phyloP scores from a whole-genome alignment of 2,888 invertebrate species.

The Orgyia antiqua region DNA sequence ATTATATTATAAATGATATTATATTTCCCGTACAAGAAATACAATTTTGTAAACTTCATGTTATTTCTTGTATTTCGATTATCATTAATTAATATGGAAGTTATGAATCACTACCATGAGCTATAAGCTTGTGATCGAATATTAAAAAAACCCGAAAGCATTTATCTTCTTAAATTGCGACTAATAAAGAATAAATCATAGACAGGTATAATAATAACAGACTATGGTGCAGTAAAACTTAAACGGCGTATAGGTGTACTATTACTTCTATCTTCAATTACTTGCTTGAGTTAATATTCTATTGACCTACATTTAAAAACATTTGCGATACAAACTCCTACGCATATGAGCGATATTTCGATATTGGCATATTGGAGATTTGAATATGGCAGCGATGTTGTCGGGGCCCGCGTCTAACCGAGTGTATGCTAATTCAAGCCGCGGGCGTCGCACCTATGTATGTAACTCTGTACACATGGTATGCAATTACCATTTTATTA shows the following conservation, averaged over 20 bases:
- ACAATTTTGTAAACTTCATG: too few species aligned
- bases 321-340: slow-evolving; percentile 59
- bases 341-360: slow-evolving; percentile 51
- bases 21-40: too few species aligned
- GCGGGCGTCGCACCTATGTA: slow-evolving; percentile 32
- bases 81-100: too few species aligned
- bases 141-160: slow-evolving; percentile 33
- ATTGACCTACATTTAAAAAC: slow-evolving; percentile 52
- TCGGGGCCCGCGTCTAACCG: slow-evolving; percentile 16
- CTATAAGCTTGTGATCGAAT: slow-evolving; percentile 1
- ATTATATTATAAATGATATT: too few species aligned
- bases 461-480: slow-evolving; percentile 23
- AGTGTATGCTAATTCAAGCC: slow-evolving; percentile 48
- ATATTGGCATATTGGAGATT: slow-evolving; percentile 49
- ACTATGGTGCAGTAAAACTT: slow-evolving; percentile 46
- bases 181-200: slow-evolving; percentile 62
- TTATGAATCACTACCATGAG: not conserved
- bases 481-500: slow-evolving; percentile 31
- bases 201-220: slow-evolving; percentile 54
- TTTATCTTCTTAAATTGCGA: slow-evolving; percentile 55
- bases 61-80: too few species aligned
- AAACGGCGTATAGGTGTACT: slow-evolving; percentile 57
- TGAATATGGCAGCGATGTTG: slow-evolving; percentile 37
- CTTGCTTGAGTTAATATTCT: slow-evolving; percentile 49
- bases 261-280: slow-evolving; percentile 59